Percentiles rank a stretch among this genome's conserved stretches.
Evolutionary conservation across 2,888 invertebrate genomes (phyloP).

Genomic region (Willowsia nigromaculata): DNA sequence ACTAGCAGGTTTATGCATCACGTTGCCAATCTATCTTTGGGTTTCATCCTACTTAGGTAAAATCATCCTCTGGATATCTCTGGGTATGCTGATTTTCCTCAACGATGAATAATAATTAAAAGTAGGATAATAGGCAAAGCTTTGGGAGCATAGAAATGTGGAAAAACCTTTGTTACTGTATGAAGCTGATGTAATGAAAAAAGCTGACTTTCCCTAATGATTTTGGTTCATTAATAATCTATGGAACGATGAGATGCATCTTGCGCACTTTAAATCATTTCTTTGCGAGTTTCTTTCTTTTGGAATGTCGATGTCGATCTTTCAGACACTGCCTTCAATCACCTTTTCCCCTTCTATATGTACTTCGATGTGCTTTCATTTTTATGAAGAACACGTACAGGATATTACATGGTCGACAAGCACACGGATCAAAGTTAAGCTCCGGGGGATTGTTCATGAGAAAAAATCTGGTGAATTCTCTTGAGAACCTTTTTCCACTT

Average conservation of each 20-base stretch:
- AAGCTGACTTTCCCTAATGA: not conserved
- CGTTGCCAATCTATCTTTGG: too few relatives aligned
- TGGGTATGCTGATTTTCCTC: too few relatives aligned
- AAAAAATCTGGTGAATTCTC: slow-evolving; percentile 24
- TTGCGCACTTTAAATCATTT: not conserved
- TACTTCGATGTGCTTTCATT: not conserved
- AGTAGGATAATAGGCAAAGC: too few relatives aligned
- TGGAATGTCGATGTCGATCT: not conserved
- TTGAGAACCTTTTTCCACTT: slow-evolving; percentile 9
- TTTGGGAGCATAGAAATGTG: too few relatives aligned
- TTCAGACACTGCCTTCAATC: not conserved
- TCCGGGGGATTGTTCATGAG: slow-evolving; percentile 18
- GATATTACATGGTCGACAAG: slow-evolving; percentile 6
- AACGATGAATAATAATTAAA: too few relatives aligned
- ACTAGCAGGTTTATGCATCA: too few relatives aligned
- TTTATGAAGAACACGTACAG: slow-evolving; percentile 23
- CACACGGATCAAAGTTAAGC: slow-evolving; percentile 33
- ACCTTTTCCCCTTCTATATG: not conserved
- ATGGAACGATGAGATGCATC: not conserved
- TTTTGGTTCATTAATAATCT: not conserved
- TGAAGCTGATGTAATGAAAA: not conserved
- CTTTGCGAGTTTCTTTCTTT: not conserved
- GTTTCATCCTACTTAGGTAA: too few relatives aligned
- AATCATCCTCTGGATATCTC: too few relatives aligned
- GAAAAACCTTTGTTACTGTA: too few relatives aligned